phyloP scores from a whole-genome alignment of 92 coral and sea anemone species.

The Porites evermanni region DNA sequence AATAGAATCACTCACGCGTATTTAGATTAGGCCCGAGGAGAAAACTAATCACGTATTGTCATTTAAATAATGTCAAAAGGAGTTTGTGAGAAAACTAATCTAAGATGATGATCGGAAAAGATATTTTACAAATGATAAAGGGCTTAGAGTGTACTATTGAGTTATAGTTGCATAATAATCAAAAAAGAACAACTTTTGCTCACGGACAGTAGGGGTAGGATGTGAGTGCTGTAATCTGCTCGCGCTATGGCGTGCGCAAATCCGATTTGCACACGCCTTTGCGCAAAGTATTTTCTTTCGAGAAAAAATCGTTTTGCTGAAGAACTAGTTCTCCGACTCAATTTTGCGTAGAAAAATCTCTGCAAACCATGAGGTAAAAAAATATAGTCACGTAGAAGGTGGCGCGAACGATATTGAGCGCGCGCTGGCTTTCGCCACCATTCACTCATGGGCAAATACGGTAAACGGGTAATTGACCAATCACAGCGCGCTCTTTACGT shows the following conservation, averaged over 20 bases:
- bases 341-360: not conserved
- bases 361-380: not conserved
- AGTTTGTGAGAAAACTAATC: too few species aligned
- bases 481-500: not conserved
- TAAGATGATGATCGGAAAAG: too few species aligned
- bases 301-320: not conserved
- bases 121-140: too few species aligned
- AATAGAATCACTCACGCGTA: too few species aligned
- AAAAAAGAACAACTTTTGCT: not conserved
- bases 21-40: too few species aligned
- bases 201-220: not conserved
- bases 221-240: not conserved
- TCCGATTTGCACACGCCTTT: not conserved
- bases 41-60: too few species aligned
- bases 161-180: too few species aligned
- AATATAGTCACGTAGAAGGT: conserved; percentile 1
- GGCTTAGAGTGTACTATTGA: too few species aligned
- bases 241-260: not conserved
- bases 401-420: not conserved
- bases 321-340: not conserved
- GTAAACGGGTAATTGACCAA: conserved; percentile 5
- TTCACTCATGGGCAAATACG: not conserved
- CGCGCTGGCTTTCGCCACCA: conserved; percentile 11
- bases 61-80: too few species aligned
- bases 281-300: not conserved